Evolutionary conservation across 2,113 vertebrate species (phyloP), one percentile per base, ranked within the genome.

Genomic region (Lagenorhynchus albirostris): DNA sequence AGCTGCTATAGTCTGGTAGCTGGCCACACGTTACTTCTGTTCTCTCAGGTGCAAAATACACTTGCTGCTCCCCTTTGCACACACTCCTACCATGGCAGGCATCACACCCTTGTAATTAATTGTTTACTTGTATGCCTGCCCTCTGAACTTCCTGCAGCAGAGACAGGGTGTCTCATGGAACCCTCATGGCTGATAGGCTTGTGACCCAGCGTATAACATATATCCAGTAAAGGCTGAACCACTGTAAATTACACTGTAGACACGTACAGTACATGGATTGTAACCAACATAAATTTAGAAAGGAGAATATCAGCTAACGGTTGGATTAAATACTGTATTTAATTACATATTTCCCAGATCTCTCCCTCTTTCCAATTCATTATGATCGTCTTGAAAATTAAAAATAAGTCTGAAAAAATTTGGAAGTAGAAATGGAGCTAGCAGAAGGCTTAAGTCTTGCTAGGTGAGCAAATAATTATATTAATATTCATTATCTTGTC

Each of bases 351-450:
- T 94, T 87, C 18, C 26, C 38, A 92, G 83, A 47, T 55, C 29
- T 14, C 38, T 71, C 23, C 6, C 13, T 60, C 33, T 68, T 84
- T 62, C 80, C 58, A 70, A 50, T 23, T 88, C 31, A 41, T 79
- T 96, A 38, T 36, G n/a, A 80, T 55, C 60, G 71, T 47, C 15
- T 68, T 25, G 55, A 97, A 95, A 84, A 89, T 89, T 77, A 71
- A 92, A 95, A 94, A n/a, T 21, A 41, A 62, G 76, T 77, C 71
- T 17, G 38, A 60, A 41, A 87, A 77, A 55, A 17, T 33, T 76
- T 91, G 31, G 13, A 93, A 55, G 14, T 71, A 38, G 47, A 76
- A 81, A 41, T 33, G n/a, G 50, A 95, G 65, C 26, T 53, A 44
- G 12, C 38, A 63, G 50, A 83, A 77, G 25, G n/a, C 9, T 60